Conservation (phyloP, 2,797 vertebrate species). For the Danio jaintianensis region DNA sequence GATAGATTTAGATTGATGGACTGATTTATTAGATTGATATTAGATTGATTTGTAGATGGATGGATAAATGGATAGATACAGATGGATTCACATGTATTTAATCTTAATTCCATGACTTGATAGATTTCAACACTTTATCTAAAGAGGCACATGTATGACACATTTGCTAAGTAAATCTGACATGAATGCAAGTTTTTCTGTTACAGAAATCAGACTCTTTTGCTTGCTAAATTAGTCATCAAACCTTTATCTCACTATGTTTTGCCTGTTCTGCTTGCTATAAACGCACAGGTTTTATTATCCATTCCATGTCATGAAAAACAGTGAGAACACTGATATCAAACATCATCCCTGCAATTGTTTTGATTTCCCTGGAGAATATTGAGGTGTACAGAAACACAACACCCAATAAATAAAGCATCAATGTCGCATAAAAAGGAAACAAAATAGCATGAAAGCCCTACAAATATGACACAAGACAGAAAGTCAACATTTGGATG, state of each 20-base stretch:
- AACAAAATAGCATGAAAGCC: conserved; percentile 37
- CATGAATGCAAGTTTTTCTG: not conserved
- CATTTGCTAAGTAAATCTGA: conserved; percentile 4
- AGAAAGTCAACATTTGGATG: conserved; percentile 44
- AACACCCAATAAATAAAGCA: conserved; percentile 48
- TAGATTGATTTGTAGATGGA: not conserved
- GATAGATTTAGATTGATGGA: not conserved
- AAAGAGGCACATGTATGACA: not conserved
- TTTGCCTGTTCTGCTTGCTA: conserved; percentile 27
- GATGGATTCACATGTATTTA: not conserved
- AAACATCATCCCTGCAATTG: conserved; percentile 48
- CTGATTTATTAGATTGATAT: not conserved
- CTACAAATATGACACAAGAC: conserved; percentile 44
- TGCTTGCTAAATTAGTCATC: conserved; percentile 22
- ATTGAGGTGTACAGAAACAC: conserved; percentile 51
- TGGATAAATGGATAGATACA: not conserved
- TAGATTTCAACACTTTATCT: not conserved
- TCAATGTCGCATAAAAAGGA: conserved; percentile 47
- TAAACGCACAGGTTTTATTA: conserved; percentile 1
- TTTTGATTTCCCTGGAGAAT: conserved; percentile 55
- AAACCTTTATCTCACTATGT: conserved; percentile 21
- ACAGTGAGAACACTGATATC: conserved; percentile 21
- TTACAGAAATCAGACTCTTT: not conserved
- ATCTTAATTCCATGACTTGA: not conserved
- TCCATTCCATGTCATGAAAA: conserved; percentile 6